A percentile compares a stretch with the other conserved stretches of the same genome.
phyloP scores from a whole-genome alignment of 2,113 vertebrate species.

The Poecilia latipinna region DNA sequence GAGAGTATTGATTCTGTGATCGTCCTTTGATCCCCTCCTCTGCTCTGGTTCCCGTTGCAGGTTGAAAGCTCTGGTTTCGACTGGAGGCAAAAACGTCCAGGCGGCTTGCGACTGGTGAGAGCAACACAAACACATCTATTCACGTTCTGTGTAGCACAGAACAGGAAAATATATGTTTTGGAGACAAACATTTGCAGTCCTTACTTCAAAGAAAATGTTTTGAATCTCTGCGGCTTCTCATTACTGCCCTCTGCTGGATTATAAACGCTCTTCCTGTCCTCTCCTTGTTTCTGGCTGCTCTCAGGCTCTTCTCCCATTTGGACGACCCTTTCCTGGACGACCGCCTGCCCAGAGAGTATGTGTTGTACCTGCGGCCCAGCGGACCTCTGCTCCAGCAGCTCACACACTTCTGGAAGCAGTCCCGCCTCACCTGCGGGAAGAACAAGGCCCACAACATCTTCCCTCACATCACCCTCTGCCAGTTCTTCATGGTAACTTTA shows the following conservation, averaged over 20 bases:
- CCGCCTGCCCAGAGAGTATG: slow-evolving; percentile 93
- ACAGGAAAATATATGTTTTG: slow-evolving; percentile 15
- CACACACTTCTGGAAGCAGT: slow-evolving; percentile 95
- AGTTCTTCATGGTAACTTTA: slow-evolving; percentile 95
- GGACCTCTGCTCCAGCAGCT: slow-evolving; percentile 95
- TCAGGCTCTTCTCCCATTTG: slow-evolving; percentile 96
- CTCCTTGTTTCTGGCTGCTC: neutral
- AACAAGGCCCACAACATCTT: slow-evolving; percentile 99
- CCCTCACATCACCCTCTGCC: slow-evolving; percentile 98
- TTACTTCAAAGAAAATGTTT: neutral
- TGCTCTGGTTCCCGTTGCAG: slow-evolving; percentile 73
- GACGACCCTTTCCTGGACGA: slow-evolving; percentile 96
- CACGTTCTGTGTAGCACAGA: slow-evolving; percentile 18
- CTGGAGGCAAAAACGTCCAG: slow-evolving; percentile 95
- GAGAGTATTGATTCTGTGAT: slow-evolving; percentile 73
- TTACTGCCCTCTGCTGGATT: slow-evolving; percentile 59
- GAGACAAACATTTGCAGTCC: slow-evolving; percentile 9
- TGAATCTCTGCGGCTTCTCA: neutral
- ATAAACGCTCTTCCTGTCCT: neutral
- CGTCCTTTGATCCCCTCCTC: slow-evolving; percentile 56
- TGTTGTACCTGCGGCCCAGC: slow-evolving; percentile 94
- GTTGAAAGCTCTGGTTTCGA: slow-evolving; percentile 95
- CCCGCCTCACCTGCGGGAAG: slow-evolving; percentile 92
- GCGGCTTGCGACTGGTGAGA: slow-evolving; percentile 99
- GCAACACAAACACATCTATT: slow-evolving; percentile 39